Base-by-base conservation (phyloP, 1,140 invertebrate genomes). In the Drosophila sucinea region DNA sequence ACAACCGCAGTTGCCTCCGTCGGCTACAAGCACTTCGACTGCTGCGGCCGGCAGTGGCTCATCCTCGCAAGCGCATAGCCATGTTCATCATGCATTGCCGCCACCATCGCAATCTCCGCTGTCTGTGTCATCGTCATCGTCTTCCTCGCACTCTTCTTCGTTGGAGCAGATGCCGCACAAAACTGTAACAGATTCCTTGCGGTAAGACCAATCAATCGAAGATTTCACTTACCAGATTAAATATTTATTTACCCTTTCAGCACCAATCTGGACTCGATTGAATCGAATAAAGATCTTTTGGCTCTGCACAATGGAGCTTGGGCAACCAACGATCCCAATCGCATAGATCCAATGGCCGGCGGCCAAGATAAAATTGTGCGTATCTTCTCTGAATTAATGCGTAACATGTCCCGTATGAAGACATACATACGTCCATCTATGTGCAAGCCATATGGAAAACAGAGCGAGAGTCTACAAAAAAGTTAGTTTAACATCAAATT, bases 381-480 rank as follows among this genome's bases (percentile, higher is more conserved):
- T 70, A 95, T 96, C 32, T 97, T 97, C 92, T 94, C 95, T 1
- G 96, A 97, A 93, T 94, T 97, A 17, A 96, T 96, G 94, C 96
- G 96, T 81, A 97, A 97, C 92, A 96, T 97, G 95, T 94, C 95
- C 74, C 94, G 96, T 81, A 97, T 97, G 95, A 96, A 96, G 92
- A 95, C 95, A 70, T 97, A 96, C 89, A 96, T 97, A 73, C 93
- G 96, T 64, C 96, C 96, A 67, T 95, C 96, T 29, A 97, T 97
- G 96, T 97, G 96, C 89, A 97, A 97, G 92, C 96, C 96, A 40
- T 97, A 97, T 92, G 96, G 96, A 76, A 97, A 97, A 92, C 96
- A 97, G 92, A 96, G 96, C 40, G 96, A 97, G 93, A 95, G 96
- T 90, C 93, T 97, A 78, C 96, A 97, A 92, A 97, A 97, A 94